These are phyloP conservation scores for Pelodiscus sinensis DNA, from an alignment of 2,113 vertebrate genomes.

Conservation along the genomic window DNA sequence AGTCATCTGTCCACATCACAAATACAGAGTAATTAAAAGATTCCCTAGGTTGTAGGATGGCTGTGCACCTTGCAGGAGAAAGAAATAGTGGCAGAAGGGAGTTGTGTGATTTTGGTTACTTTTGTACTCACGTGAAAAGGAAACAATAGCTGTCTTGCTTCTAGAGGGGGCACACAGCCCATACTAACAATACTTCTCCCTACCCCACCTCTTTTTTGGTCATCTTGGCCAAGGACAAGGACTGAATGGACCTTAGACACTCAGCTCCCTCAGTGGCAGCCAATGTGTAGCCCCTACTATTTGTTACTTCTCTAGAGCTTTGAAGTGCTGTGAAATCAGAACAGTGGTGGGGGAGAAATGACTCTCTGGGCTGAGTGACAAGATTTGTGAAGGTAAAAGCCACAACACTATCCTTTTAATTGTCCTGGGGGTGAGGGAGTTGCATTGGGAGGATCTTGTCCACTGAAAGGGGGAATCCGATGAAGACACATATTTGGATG, in stretches of 20 bases:
- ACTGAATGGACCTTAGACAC: not conserved
- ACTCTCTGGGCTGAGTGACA: not conserved
- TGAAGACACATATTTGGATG: not conserved
- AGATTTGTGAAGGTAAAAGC: not conserved
- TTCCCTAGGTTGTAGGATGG: not conserved
- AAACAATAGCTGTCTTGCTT: not conserved
- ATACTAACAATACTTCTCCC: not conserved
- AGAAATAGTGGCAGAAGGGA: not conserved
- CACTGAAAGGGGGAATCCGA: not conserved
- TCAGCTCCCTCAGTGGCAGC: not conserved
- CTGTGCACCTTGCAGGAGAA: not conserved
- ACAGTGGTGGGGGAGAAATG: not conserved
- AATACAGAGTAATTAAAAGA: not conserved
- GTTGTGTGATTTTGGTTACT: not conserved
- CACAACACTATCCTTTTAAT: not conserved
- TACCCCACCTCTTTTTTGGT: not conserved
- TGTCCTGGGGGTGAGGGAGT: not conserved
- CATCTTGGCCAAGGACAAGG: not conserved
- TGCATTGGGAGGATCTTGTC: not conserved
- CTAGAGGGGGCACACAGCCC: not conserved
- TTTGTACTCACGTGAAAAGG: not conserved
- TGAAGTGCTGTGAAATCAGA: not conserved
- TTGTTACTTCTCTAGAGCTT: not conserved
- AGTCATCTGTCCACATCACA: not conserved
- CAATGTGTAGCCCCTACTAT: not conserved